phyloP scores from a whole-genome alignment of 2,797 vertebrate species.

The Chrysolophus pictus region DNA sequence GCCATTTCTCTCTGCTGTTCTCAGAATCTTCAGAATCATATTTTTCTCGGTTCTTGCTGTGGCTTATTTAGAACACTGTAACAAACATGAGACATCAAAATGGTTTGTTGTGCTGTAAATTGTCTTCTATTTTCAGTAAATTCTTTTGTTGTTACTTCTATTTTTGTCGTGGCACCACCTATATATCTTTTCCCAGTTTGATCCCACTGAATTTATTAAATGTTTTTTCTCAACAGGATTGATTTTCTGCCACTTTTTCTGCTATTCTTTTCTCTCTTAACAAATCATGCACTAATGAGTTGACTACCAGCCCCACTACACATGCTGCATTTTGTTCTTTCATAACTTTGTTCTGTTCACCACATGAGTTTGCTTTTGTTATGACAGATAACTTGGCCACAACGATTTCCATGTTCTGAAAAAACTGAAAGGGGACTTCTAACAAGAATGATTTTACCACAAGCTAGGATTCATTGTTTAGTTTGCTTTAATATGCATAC shows the following conservation, averaged over 20 bases:
- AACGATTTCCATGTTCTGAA: not conserved
- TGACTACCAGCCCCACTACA: not conserved
- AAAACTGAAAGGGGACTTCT: not conserved
- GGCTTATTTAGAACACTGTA: not conserved
- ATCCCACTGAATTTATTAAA: not conserved
- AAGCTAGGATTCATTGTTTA: not conserved
- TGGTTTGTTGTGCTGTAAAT: not conserved
- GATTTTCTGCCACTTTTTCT: not conserved
- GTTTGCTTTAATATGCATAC: not conserved
- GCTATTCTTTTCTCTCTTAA: not conserved
- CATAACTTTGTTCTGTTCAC: not conserved
- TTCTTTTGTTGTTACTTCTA: not conserved
- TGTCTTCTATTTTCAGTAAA: not conserved
- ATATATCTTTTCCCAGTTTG: not conserved
- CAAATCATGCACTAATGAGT: not conserved
- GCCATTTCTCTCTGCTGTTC: not conserved
- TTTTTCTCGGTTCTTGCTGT: not conserved
- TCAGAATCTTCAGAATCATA: not conserved
- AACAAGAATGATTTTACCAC: not conserved
- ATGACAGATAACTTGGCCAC: not conserved
- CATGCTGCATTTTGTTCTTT: not conserved
- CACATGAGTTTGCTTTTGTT: not conserved
- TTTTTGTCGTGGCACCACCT: not conserved
- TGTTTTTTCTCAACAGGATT: not conserved
- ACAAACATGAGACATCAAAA: not conserved